A percentile compares a stretch with the other conserved stretches of the same genome.
These are phyloP conservation scores for Petromus typicus DNA, from an alignment of 2,113 vertebrate species.

Conservation along the genomic window DNA sequence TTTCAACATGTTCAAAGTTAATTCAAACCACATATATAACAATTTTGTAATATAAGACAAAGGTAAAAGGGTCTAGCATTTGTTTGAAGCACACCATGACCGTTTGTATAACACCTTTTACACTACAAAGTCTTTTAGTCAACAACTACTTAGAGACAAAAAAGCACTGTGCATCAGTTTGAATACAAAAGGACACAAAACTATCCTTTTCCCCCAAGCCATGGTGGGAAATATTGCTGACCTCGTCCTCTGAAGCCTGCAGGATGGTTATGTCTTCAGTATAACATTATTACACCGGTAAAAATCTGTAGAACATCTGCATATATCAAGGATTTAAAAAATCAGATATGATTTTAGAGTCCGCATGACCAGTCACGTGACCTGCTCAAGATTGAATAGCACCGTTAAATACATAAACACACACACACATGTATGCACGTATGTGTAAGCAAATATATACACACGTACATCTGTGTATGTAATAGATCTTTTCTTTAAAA, in stretches of 20 bases:
- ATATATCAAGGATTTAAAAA: conserved; percentile 98
- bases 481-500: conserved; percentile 89
- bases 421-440: conserved; percentile 86
- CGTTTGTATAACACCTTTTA: conserved; percentile 86
- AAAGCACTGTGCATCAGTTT: conserved; percentile 88
- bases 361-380: conserved; percentile 99
- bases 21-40: conserved; percentile 84
- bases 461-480: conserved; percentile 88
- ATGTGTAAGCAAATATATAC: conserved; percentile 59
- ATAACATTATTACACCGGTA: conserved; percentile 96
- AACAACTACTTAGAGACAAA: conserved; percentile 88
- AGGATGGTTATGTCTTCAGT: conserved; percentile 93
- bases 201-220: conserved; percentile 93
- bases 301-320: conserved; percentile 99
- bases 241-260: conserved; percentile 99
- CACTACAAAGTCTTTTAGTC: conserved; percentile 83
- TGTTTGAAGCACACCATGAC: conserved; percentile 85
- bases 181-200: conserved; percentile 90
- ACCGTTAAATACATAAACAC: conserved; percentile 95
- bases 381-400: conserved; percentile 98
- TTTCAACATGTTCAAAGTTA: conserved; percentile 79
- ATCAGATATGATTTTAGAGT: conserved; percentile 99
- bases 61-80: conserved; percentile 82
- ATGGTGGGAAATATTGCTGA: conserved; percentile 94
- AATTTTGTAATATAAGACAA: conserved; percentile 82